A percentile compares a stretch with the other conserved stretches of the same genome.
phyloP scores from a whole-genome alignment of 2,113 vertebrate species.

The Neopipo cinnamomea region DNA sequence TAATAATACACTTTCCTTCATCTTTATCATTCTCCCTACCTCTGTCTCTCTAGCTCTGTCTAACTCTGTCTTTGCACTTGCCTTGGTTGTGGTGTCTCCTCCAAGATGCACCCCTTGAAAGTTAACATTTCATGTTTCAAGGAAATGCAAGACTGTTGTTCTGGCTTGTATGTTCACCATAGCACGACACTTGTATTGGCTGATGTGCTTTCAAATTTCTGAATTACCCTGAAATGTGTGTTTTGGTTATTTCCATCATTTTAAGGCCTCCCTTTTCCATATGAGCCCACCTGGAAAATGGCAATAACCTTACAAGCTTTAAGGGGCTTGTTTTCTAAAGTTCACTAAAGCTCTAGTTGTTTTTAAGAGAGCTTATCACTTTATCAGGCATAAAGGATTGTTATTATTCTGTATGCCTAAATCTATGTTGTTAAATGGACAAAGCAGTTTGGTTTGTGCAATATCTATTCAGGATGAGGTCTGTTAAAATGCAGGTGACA shows the following conservation, averaged over 20 bases:
- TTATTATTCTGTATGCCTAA: neutral
- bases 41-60: neutral
- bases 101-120: neutral
- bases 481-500: neutral
- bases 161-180: neutral
- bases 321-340: slow-evolving; percentile 30
- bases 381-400: slow-evolving; percentile 16
- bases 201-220: slow-evolving; percentile 3
- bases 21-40: neutral
- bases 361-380: slow-evolving; percentile 47
- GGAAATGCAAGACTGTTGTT: neutral
- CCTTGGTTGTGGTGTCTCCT: neutral
- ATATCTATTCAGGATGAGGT: neutral
- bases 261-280: slow-evolving; percentile 26
- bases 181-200: neutral
- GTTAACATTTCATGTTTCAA: neutral
- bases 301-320: slow-evolving; percentile 40
- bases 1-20: neutral
- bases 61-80: neutral
- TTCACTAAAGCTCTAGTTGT: neutral
- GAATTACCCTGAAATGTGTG: neutral
- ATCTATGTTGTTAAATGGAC: neutral
- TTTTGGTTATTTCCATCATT: slow-evolving; percentile 4
- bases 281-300: slow-evolving; percentile 47
- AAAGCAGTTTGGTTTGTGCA: neutral